These are phyloP conservation scores for Penaeus japonicus DNA, from an alignment of 1,140 invertebrate genomes.

Conservation along the genomic window DNA sequence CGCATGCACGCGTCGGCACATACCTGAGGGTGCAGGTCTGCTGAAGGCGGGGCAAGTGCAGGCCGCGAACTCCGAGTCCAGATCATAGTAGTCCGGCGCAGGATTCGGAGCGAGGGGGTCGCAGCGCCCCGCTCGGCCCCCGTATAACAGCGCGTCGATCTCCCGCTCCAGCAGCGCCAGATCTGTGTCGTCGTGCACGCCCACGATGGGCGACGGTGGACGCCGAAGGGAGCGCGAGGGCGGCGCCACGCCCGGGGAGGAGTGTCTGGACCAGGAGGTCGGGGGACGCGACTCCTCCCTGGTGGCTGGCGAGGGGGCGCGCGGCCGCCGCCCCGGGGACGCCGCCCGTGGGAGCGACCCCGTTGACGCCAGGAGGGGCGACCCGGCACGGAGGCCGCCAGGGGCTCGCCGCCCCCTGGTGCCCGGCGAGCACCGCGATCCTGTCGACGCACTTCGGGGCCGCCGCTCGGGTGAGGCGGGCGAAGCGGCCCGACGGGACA, in stretches of 20 bases:
- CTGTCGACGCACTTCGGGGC: slow-evolving; percentile 58
- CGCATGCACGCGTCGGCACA: neutral
- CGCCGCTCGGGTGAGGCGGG: slow-evolving; percentile 60
- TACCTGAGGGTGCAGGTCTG: slow-evolving; percentile 46
- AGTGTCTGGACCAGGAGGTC: slow-evolving; percentile 52
- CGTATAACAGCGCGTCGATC: slow-evolving; percentile 63
- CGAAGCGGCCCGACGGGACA: slow-evolving; percentile 58
- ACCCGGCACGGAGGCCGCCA: slow-evolving; percentile 47
- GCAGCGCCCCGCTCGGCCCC: slow-evolving; percentile 37
- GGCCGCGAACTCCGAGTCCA: slow-evolving; percentile 44
- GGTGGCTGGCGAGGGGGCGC: slow-evolving; percentile 54
- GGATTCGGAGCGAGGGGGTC: slow-evolving; percentile 28
- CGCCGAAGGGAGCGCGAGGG: slow-evolving; percentile 35
- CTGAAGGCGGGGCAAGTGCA: slow-evolving; percentile 51
- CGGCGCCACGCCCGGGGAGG: slow-evolving; percentile 47
- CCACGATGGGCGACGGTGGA: slow-evolving; percentile 49
- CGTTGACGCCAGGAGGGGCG: slow-evolving; percentile 55
- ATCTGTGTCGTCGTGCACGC: slow-evolving; percentile 36
- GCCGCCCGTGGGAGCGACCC: slow-evolving; percentile 55
- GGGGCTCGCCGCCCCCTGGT: slow-evolving; percentile 41
- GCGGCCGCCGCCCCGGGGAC: slow-evolving; percentile 41
- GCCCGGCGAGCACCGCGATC: slow-evolving; percentile 56
- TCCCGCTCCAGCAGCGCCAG: slow-evolving; percentile 62
- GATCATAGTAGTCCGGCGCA: slow-evolving; percentile 40
- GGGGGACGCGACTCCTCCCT: slow-evolving; percentile 44